phyloP scores from a whole-genome alignment of 1,140 invertebrate genomes.

The Drosophila persimilis region DNA sequence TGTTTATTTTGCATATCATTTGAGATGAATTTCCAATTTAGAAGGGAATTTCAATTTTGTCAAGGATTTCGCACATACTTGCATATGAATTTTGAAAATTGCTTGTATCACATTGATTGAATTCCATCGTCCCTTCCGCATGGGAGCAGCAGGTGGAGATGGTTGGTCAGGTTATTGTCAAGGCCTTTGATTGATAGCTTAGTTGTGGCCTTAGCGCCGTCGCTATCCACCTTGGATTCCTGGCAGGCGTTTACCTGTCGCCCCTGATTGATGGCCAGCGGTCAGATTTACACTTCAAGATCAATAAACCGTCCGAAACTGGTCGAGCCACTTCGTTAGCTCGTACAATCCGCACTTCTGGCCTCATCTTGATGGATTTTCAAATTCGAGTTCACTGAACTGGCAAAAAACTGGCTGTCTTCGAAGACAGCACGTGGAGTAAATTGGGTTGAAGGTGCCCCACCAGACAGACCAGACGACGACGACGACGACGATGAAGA shows the following conservation, averaged over 20 bases:
- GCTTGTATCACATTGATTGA: constrained; percentile 64
- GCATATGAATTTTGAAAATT: constrained; percentile 52
- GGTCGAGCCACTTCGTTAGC: constrained; percentile 40
- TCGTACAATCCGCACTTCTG: constrained; percentile 12
- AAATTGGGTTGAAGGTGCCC: constrained; percentile 14
- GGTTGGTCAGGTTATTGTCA: not conserved
- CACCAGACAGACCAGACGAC: constrained; percentile 16
- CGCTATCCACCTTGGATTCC: constrained; percentile 21
- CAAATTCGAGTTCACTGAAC: constrained; percentile 64
- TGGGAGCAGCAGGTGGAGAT: too few relatives aligned
- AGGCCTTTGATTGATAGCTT: constrained; percentile 64
- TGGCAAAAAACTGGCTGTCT: constrained; percentile 35
- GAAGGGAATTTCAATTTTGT: constrained; percentile 40
- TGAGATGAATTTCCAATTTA: constrained; percentile 46
- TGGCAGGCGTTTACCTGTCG: constrained; percentile 55
- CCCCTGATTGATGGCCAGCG: constrained; percentile 65
- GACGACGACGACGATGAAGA: constrained; percentile 8
- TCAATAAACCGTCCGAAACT: constrained; percentile 47
- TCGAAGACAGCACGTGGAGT: constrained; percentile 20
- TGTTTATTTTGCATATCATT: constrained; percentile 70
- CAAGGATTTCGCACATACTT: constrained; percentile 43
- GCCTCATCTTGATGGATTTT: constrained; percentile 39
- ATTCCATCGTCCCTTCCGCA: constrained; percentile 14
- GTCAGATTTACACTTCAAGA: constrained; percentile 59
- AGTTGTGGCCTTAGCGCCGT: constrained; percentile 35